Percentiles rank a stretch among this genome's conserved stretches.
Conservation (phyloP, 2,797 vertebrate genomes). For the Erpetoichthys calabaricus region DNA sequence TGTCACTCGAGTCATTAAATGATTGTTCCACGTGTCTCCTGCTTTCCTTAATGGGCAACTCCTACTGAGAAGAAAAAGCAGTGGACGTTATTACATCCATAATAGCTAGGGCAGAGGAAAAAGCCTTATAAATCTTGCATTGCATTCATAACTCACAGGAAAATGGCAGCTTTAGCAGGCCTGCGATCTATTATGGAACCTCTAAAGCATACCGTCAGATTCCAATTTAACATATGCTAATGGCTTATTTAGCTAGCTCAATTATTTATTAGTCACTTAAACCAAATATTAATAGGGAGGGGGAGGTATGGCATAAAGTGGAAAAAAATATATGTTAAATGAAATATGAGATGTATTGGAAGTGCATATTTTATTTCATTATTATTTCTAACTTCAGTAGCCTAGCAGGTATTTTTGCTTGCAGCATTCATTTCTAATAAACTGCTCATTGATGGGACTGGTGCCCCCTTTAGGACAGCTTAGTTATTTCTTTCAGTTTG, state of each 20-base stretch:
- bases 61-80: conserved; percentile 6
- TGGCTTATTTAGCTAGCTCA: conserved; percentile 11
- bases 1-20: conserved; percentile 3
- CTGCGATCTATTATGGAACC: conserved; percentile 16
- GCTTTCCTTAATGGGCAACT: conserved; percentile 1
- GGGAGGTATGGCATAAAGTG: conserved; percentile 1
- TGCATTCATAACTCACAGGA: conserved; percentile 12
- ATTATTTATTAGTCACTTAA: conserved; percentile 14
- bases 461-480: no score
- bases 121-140: conserved; percentile 16
- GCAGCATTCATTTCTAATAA: no score
- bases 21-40: conserved; percentile 4
- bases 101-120: conserved; percentile 8
- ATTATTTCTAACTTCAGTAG: no score
- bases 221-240: conserved; percentile 6
- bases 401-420: no score
- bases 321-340: neutral
- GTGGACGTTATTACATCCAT: conserved; percentile 11
- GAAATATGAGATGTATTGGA: no score
- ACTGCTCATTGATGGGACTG: no score
- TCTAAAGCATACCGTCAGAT: neutral
- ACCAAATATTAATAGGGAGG: conserved; percentile 10
- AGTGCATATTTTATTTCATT: no score
- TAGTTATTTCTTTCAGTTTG: no score
- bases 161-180: conserved; percentile 9